Evolutionary conservation across 2,888 invertebrate species (phyloP).

Genomic region (Drosophila putrida): DNA sequence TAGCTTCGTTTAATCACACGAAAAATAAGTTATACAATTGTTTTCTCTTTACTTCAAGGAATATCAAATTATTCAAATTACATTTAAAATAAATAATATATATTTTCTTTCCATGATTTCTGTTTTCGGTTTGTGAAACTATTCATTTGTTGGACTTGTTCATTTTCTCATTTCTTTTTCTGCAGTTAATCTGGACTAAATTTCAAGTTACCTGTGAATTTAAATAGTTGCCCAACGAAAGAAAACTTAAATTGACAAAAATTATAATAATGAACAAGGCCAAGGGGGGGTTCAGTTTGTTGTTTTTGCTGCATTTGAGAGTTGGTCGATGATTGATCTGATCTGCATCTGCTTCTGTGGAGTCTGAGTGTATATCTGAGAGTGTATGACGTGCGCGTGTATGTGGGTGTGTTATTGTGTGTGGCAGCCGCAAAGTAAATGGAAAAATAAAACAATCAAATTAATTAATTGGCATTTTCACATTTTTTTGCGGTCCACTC

Average conservation of each 20-base stretch:
- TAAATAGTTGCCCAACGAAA: slow-evolving; percentile 47
- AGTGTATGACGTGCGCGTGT: slow-evolving; percentile 1
- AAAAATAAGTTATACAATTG: slow-evolving; percentile 51
- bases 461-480: slow-evolving; percentile 37
- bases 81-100: slow-evolving; percentile 75
- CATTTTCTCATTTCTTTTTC: slow-evolving; percentile 3
- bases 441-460: slow-evolving; percentile 51
- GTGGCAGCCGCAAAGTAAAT: slow-evolving; percentile 46
- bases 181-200: slow-evolving; percentile 29
- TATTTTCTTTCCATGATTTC: slow-evolving; percentile 39
- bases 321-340: slow-evolving; percentile 14
- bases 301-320: slow-evolving; percentile 18
- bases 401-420: slow-evolving; percentile 7
- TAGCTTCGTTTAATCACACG: slow-evolving; percentile 36
- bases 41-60: slow-evolving; percentile 53
- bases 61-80: slow-evolving; percentile 68
- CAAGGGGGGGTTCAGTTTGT: slow-evolving; percentile 17
- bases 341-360: not conserved
- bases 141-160: slow-evolving; percentile 3
- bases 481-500: slow-evolving; percentile 28
- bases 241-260: slow-evolving; percentile 38
- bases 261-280: slow-evolving; percentile 40
- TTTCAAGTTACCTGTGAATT: slow-evolving; percentile 51
- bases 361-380: not conserved
- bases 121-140: slow-evolving; percentile 18